Evolutionary conservation across 2,888 invertebrate species (phyloP).

Genomic region (Diaperis boleti): DNA sequence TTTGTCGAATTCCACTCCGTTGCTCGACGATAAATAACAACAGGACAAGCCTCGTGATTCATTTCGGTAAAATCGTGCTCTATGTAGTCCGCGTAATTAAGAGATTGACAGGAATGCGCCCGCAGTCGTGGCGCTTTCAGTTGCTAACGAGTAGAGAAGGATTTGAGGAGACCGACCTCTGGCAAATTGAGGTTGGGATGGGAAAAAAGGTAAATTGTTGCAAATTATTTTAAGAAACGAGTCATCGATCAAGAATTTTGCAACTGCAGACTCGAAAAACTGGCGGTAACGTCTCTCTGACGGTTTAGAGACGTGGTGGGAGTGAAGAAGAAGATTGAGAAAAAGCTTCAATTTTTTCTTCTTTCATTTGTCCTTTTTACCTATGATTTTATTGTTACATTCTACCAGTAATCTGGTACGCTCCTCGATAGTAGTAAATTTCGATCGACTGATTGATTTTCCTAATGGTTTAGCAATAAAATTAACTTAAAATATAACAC

Average conservation of each 20-base stretch:
- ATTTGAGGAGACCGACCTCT: not conserved
- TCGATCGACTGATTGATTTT: no score
- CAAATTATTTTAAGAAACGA: not conserved
- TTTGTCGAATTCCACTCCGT: constrained; percentile 19
- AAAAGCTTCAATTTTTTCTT: no score
- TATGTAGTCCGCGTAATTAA: constrained; percentile 9
- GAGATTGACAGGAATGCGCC: constrained; percentile 23
- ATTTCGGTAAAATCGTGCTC: constrained; percentile 11
- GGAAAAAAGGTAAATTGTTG: not conserved
- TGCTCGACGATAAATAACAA: constrained; percentile 21
- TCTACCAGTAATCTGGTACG: no score
- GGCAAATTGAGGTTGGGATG: constrained; percentile 1
- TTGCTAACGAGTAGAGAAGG: not conserved
- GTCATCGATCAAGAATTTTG: not conserved
- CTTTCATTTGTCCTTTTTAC: no score
- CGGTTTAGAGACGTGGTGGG: no score
- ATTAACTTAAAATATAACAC: no score
- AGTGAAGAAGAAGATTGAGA: no score
- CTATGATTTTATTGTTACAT: no score
- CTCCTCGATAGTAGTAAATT: no score
- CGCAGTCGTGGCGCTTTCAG: constrained; percentile 1
- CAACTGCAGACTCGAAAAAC: no score
- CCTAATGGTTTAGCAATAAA: no score
- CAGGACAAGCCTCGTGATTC: constrained; percentile 15
- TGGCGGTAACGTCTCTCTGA: no score